These are phyloP conservation scores for Sminthopsis crassicaudata DNA, from an alignment of 2,113 vertebrate species.

Conservation along the genomic window DNA sequence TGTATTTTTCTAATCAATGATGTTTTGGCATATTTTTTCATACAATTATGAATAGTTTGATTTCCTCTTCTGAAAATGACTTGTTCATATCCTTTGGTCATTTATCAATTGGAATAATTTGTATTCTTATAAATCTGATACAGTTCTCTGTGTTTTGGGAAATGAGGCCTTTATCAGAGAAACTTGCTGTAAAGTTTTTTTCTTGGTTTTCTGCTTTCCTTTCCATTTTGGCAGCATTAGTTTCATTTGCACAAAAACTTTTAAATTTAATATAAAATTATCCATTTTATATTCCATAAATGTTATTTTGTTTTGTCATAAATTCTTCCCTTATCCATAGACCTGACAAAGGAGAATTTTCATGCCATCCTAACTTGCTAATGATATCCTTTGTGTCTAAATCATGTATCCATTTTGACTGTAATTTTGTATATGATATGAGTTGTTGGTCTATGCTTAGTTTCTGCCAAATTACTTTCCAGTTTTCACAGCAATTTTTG, in stretches of 20 bases:
- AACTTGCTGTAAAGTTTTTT: neutral
- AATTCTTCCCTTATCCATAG: neutral
- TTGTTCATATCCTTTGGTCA: neutral
- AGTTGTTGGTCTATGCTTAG: neutral
- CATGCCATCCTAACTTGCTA: neutral
- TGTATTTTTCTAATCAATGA: neutral
- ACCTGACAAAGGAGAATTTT: neutral
- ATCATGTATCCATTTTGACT: neutral
- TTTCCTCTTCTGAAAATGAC: neutral
- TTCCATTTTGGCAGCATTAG: neutral
- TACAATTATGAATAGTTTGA: neutral
- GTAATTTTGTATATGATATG: neutral
- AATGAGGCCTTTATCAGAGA: neutral
- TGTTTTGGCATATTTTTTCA: neutral
- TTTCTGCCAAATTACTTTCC: neutral
- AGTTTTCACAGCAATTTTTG: neutral
- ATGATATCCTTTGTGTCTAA: neutral
- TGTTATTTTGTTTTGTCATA: neutral
- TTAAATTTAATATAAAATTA: neutral
- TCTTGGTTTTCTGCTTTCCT: neutral
- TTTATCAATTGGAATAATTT: neutral
- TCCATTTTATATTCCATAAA: neutral
- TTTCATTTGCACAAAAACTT: neutral
- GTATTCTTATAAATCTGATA: neutral
- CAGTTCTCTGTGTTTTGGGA: neutral